Evolutionary conservation across 2,797 vertebrate genomes (phyloP), one percentile per base, ranked within the genome.

Genomic region (Mormyrus hasselquistii): DNA sequence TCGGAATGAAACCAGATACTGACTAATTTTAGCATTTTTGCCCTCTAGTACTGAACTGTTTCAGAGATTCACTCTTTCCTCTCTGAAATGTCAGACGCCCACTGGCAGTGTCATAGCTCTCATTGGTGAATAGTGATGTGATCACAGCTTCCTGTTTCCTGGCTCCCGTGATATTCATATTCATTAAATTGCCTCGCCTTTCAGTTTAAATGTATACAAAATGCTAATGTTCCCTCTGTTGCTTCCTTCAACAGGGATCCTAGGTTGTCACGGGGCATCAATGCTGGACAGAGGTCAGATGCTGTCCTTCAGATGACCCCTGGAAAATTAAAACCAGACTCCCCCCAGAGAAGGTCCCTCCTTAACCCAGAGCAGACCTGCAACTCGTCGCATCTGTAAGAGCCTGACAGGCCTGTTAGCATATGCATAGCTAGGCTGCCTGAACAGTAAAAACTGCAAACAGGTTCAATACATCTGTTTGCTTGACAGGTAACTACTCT

Each of bases 281-380:
- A 14, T 50, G 22, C 19, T 12, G 47, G 50, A 25, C 83, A 85
- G 83, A 85, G 83, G 83, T 50, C 44, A 85, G 44, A 29, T 14
- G 25, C 50, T 85, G 83, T 53, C 83, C 83, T 53, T 53, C 83
- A 50, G 47, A 50, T 85, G 83, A 85, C 83, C 83, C 47, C 83
- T 85, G 83, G 83, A 47, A 85, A 29, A 44, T 49, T 49, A 83
- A 41, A 83, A 44, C 44, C 79, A 83, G 79, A 49, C 79, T 83
- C 79, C 38, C 12, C 79, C 16, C 65, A 73, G 65, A 69, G 25
- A 73, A 73, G 41, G 73, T 47, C 73, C 73, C 5, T 73, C 65
- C 65, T 16, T 73, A 38, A 73, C 65, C 65, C 65, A 14, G 29
- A 38, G 65, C 12, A 73, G 65, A 14, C 29, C 29, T 34, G 29